Conservation (phyloP, 2,888 invertebrate species). For the Synanthedon formicaeformis region DNA sequence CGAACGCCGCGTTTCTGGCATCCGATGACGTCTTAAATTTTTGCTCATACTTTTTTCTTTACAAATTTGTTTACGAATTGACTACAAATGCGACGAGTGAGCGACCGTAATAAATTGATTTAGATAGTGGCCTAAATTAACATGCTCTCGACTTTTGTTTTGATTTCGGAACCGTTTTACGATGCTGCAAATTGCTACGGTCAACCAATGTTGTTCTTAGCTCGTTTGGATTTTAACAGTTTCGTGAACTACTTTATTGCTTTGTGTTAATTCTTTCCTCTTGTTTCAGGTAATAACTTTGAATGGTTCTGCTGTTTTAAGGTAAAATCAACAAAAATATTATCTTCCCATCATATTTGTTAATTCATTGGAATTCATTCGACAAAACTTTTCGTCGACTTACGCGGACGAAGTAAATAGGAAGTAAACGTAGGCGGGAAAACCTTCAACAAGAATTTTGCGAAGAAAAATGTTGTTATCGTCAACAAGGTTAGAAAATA, state of each 20-base stretch:
- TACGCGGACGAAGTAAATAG: too few relatives aligned
- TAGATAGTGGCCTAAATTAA: conserved; percentile 4
- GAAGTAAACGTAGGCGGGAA: conserved; percentile 1
- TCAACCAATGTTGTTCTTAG: not conserved
- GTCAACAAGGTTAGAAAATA: conserved; percentile 8
- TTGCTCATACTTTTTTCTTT: conserved; percentile 1
- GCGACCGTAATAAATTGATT: conserved; percentile 5
- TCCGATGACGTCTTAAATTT: not conserved
- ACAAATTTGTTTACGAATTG: conserved; percentile 15
- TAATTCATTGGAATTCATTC: not conserved
- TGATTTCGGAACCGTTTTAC: conserved; percentile 6
- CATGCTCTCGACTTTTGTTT: conserved; percentile 7
- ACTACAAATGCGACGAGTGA: conserved; percentile 10
- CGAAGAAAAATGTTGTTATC: conserved; percentile 5
- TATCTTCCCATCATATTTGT: not conserved
- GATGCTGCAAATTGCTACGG: conserved; percentile 1
- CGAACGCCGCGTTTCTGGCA: conserved; percentile 1
- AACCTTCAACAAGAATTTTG: conserved; percentile 2
- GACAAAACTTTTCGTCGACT: too few relatives aligned
- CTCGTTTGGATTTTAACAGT: not conserved
- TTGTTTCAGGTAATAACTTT: conserved; percentile 15
- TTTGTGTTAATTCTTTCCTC: conserved; percentile 4
- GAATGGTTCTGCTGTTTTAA: not conserved
- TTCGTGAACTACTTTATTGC: not conserved
- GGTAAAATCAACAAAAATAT: too few relatives aligned